These are phyloP conservation scores for Ichneumoninae sp. DNA, from an alignment of 2,888 invertebrate genomes.

Conservation along the genomic window DNA sequence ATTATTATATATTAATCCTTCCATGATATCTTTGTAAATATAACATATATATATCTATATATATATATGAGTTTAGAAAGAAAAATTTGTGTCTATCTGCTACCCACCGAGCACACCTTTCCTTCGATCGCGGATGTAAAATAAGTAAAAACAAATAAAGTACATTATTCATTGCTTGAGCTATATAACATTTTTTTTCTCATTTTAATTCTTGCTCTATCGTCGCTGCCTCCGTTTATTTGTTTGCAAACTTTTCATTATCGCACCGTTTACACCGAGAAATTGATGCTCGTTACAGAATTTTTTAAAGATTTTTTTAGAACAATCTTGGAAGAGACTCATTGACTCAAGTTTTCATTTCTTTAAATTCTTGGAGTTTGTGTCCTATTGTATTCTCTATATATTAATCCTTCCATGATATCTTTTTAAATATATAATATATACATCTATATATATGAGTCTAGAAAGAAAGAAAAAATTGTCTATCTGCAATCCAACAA, in stretches of 20 bases:
- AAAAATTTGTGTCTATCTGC: slow-evolving; percentile 56
- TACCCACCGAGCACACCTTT: slow-evolving; percentile 63
- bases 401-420: slow-evolving; percentile 64
- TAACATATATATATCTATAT: background rate
- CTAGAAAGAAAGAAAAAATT: slow-evolving; percentile 7
- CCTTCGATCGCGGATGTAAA: slow-evolving; percentile 68
- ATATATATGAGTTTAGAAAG: slow-evolving; percentile 64
- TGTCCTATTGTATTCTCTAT: slow-evolving; percentile 35
- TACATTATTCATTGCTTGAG: slow-evolving; percentile 74
- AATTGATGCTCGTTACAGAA: too few species aligned
- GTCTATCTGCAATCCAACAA: slow-evolving; percentile 61
- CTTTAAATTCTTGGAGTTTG: slow-evolving; percentile 52
- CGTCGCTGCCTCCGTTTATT: too few species aligned
- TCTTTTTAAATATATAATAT: slow-evolving; percentile 73
- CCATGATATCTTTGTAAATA: slow-evolving; percentile 74
- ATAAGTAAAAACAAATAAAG: slow-evolving; percentile 72
- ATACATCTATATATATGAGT: slow-evolving; percentile 49
- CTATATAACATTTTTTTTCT: slow-evolving; percentile 53
- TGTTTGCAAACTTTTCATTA: too few species aligned
- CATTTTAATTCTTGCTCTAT: background rate
- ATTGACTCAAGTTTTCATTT: slow-evolving; percentile 17
- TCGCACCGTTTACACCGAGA: too few species aligned
- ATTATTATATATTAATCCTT: slow-evolving; percentile 62
- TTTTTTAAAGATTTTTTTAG: too few species aligned
- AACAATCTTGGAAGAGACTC: background rate